Base-by-base conservation (phyloP, 2,113 vertebrate species). In the Ardeotis arabs region DNA sequence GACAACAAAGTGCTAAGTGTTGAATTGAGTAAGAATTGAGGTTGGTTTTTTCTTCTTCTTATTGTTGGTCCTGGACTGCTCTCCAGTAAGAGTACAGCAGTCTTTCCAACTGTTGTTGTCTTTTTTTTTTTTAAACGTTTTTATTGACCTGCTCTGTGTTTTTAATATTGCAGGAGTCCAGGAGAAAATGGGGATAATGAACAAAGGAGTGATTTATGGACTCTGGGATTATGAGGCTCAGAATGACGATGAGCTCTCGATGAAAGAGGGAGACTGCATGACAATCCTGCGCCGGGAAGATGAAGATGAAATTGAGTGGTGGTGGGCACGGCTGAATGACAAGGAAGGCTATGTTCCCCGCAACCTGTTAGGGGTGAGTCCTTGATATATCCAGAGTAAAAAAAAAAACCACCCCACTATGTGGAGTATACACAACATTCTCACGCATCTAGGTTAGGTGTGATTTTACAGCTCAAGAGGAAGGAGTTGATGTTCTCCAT, bases 121-220 rank as follows among this genome's bases (percentile, higher is more conserved):
- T 31, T 53, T 7, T 14, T 8, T 6, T 70, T 4, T 20, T 3
- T 37, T 28, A 14, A 60, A 12, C 14, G 12, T 31, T 28, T 52
- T 45, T 67, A 12, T 23, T 41, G 13, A 81, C 6, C 62, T 63
- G 29, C 37, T 89, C 6, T 66, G 28, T 89, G 18, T 35, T 76
- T 74, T 74, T 76, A 39, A 14, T 25, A 16, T 64, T 82, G 24
- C 89, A 99, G 99, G 99, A 31, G 99, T 99, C 24, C 99, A 99
- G 98, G 99, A 99, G 98, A 99, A 99, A 95, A 99, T 99, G 99
- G 99, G 99, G 37, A 99, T 99, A 92, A 99, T 99, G 99, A 99
- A 99, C 97, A 98, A 99, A 87, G 99, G 99, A 3, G 98, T 99
- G 91, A 99, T 99, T 73, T 99, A 99, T 10, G 98, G 98, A 0